These are phyloP conservation scores for Cepaea nemoralis DNA, from an alignment of 1,140 invertebrate species.

Conservation along the genomic window DNA sequence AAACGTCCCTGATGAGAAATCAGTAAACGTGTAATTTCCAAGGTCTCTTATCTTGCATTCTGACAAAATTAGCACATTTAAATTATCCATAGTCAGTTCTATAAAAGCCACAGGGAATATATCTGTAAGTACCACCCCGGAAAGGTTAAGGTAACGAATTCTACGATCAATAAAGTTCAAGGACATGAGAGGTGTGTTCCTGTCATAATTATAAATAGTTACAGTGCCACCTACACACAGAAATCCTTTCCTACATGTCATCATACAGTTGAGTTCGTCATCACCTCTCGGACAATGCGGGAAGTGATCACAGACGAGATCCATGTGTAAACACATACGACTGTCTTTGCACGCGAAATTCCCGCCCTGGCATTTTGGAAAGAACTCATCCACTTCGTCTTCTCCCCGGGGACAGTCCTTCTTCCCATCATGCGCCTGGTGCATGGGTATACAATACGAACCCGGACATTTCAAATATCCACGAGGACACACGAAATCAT, in stretches of 20 bases:
- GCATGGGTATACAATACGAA: constrained; percentile 19
- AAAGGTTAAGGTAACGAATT: constrained; percentile 15
- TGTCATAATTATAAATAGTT: neutral
- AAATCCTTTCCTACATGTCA: constrained; percentile 13
- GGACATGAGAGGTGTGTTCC: neutral
- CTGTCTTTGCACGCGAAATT: constrained; percentile 12
- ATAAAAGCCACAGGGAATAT: neutral
- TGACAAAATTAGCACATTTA: neutral
- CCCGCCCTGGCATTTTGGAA: neutral
- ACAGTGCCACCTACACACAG: neutral
- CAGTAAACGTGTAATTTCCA: neutral
- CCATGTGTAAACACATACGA: neutral
- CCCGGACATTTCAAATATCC: constrained; percentile 25
- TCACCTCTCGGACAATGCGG: constrained; percentile 11
- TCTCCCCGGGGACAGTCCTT: constrained; percentile 21
- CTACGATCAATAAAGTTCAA: constrained; percentile 10
- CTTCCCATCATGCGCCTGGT: neutral
- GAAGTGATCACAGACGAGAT: constrained; percentile 12
- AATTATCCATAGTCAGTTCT: neutral
- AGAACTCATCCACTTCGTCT: constrained; percentile 2
- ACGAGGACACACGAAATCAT: constrained; percentile 3
- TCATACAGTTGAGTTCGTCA: constrained; percentile 18
- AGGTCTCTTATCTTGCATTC: neutral
- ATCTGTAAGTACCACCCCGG: neutral
- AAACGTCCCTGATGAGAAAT: neutral